phyloP scores from a whole-genome alignment of 2,797 vertebrate species.

The Psittacula echo region DNA sequence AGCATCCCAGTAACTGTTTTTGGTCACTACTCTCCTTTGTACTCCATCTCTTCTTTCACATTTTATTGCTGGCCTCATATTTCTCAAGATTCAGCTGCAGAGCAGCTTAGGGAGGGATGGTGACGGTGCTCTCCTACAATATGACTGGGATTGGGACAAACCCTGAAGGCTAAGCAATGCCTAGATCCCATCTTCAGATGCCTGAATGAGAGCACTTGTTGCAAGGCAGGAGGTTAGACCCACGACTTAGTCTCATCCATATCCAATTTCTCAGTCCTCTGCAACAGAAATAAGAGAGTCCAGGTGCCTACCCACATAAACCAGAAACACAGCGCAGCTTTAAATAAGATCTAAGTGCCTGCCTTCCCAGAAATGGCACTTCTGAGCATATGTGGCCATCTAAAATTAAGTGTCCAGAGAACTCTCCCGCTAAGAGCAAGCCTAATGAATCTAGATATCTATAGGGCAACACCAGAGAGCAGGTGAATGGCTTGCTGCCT shows the following conservation, averaged over 20 bases:
- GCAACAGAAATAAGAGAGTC: not conserved
- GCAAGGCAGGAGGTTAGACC: not conserved
- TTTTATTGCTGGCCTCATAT: not conserved
- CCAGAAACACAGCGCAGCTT: slow-evolving; percentile 17
- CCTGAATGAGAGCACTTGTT: fast-evolving
- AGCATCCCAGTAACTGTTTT: not conserved
- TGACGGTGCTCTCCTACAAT: not conserved
- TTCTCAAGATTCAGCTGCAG: not conserved
- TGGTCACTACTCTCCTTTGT: not conserved
- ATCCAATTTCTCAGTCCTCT: not conserved
- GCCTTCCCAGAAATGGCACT: slow-evolving; percentile 15
- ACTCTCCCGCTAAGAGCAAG: not conserved
- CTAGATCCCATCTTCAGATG: not conserved
- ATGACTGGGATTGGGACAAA: not conserved
- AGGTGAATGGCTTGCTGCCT: slow-evolving; percentile 4
- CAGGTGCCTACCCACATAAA: slow-evolving; percentile 15
- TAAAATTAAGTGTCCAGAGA: slow-evolving; percentile 16
- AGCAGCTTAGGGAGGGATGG: not conserved
- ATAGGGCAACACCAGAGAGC: not conserved
- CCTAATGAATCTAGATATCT: not conserved
- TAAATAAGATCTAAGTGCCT: not conserved
- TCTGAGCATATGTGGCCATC: not conserved
- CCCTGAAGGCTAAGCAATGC: not conserved
- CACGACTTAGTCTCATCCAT: not conserved
- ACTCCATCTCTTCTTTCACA: not conserved